phyloP scores from a whole-genome alignment of 2,888 invertebrate genomes.

The Halictus quadricinctus region DNA sequence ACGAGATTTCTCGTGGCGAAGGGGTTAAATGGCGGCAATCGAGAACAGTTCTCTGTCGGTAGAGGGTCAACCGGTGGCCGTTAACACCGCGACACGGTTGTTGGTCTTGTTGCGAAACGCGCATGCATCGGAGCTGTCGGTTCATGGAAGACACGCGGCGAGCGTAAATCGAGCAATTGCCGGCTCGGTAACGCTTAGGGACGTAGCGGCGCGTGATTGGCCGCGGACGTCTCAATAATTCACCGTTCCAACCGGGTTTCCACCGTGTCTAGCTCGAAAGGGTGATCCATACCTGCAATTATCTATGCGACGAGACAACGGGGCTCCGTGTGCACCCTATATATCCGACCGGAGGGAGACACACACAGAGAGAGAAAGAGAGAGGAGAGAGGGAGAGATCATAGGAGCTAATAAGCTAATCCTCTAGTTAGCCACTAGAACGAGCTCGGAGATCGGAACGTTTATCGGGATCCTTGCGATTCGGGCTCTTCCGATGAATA shows the following conservation, averaged over 20 bases:
- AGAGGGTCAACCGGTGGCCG: background rate
- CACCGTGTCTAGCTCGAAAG: conserved; percentile 1
- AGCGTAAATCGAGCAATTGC: conserved; percentile 6
- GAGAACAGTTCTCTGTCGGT: background rate
- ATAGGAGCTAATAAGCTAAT: conserved; percentile 23
- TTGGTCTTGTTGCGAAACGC: background rate
- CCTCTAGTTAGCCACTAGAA: background rate
- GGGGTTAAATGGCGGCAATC: background rate
- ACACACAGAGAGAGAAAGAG: background rate
- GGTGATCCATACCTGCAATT: conserved; percentile 8
- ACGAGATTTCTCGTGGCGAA: background rate
- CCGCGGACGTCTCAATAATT: background rate
- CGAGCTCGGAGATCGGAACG: conserved; percentile 12
- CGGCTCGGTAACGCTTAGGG: background rate
- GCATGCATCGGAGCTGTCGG: background rate
- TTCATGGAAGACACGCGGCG: conserved; percentile 1
- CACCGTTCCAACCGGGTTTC: background rate
- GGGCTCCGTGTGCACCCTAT: background rate
- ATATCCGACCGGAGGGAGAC: background rate
- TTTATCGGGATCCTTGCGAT: conserved; percentile 8
- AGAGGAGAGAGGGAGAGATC: background rate
- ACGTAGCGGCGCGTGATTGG: conserved; percentile 4
- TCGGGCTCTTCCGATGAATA: conserved; percentile 10
- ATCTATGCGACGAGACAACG: background rate
- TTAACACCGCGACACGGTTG: background rate